Evolutionary conservation across 2,888 invertebrate genomes (phyloP), one percentile per base, ranked within the genome.

Genomic region (Stenichneumon culpator): DNA sequence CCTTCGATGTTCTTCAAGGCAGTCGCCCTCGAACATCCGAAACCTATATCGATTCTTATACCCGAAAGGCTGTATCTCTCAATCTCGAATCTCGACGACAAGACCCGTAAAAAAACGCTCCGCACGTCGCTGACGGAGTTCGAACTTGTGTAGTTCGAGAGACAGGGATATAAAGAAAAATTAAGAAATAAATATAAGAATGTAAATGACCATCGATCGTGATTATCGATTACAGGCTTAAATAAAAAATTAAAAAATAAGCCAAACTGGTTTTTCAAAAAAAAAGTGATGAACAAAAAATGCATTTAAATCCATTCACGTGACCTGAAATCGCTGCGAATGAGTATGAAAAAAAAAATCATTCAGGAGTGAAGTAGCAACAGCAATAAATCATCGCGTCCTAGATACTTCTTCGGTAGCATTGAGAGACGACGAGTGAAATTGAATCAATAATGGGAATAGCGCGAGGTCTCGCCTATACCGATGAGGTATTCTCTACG

Each of bases 1-100:
- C 81, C 16, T 79, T 74, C 84, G 85, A 87, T 88, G 87, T 88
- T 80, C 80, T 83, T 63, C n/a, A 22, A 28, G 63, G 32, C 63
- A 28, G 28, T 28, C n/a, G 63, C 22, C 25, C 70, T 70, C 72
- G 67, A 69, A 75, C 80, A 82, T 70, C 28, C 65, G 65, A 82
- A 83, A 67, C 68, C 75, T n/a, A 60, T 84, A 84, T 84, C 85
- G 86, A 85, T 85, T 82, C 84, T 57, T 74, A 65, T 52, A 63
- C 60, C 39, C 44, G 25, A 60, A 54, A 52, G 28, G 52, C 74
- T 73, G 70, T 86, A 84, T 86, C 86, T 78, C 67, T 79, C 75
- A 82, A 86, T 86, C 86, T 85, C n/a, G 70, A 74, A 80, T 73
- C 65, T 80, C 79, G 39, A 65, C 60, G 69, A 39, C 32, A 78